Evolutionary conservation across 2,888 invertebrate species (phyloP), one percentile per base, ranked within the genome.

Genomic region (Morpho achilles): DNA sequence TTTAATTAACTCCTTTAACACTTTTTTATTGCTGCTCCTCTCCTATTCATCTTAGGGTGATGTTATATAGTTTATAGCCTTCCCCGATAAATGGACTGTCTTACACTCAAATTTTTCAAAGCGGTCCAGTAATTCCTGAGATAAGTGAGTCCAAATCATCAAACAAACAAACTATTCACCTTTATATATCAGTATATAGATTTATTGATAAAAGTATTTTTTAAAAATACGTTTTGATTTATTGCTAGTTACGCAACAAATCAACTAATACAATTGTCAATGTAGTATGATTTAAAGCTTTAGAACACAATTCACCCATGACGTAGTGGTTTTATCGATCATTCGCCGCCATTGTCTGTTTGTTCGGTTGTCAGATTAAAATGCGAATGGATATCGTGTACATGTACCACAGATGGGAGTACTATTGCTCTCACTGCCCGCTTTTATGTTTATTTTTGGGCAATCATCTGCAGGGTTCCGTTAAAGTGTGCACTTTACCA

Each of bases 321-420:
- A 80, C 77, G 64, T 64, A 62, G 75, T 70, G 73, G 66, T 70
- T 73, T 68, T 71, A 73, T 71, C 68, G 76, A 75, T 75, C 71
- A 70, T 67, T 61, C 58, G 53, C 58, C 70, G 46, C 59, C 50
- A 63, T 64, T 65, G 63, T 69, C 51, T 60, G 61, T 69, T 65
- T 63, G 59, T 63, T 57, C 60, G 67, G 61, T 53, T 73, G 73
- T 71, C 71, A 73, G 68, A 71, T 66, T 61, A 67, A 66, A 67
- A 67, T 49, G 52, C 45, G 55, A 50, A 56, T 52, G 61, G 53
- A 58, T 64, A 59, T 58, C 51, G 56, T 39, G 23, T 51, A 61
- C 10, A 40, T 50, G 40, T 42, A 8, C 22, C 44, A 59, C 53
- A 51, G 46, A 50, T 52, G 45, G 43, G 48, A 41, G 45, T 58